Base-by-base conservation (phyloP, 1,140 invertebrate genomes). In the Temnothorax nylanderi region DNA sequence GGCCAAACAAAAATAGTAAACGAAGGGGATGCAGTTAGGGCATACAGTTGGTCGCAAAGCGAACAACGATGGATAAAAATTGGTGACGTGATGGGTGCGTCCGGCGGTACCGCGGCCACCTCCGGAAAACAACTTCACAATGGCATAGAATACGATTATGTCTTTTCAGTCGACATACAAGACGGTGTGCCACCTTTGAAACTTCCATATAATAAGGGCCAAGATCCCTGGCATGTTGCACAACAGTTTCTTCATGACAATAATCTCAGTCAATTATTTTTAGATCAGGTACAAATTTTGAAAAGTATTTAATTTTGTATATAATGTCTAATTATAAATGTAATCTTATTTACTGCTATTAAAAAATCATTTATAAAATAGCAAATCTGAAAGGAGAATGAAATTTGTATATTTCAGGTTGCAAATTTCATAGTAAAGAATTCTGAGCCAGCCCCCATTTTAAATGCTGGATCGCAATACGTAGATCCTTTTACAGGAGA, bases 371-470 rank as follows among this genome's bases (percentile, higher is more conserved):
- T 69, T 1, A 26, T 16, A 60, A 67, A 54, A 64, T 47, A 18
- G 41, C 41, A 81, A 67, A 74, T 78, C 74, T 96, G 37, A 72
- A 16, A 47, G 2, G 6, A 67, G 56, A 71, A 44, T 77, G n/a
- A 65, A 56, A 56, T 81, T 67, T 69, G 10, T 47, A 69, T 16
- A 97, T 81, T 97, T 96, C 95, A 97, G 95, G 96, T 98, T 41
- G 98, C 98, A n/a, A 98, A 99, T 95, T 99, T 99, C 94, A 99
- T 99, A 85, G 96, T 98, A 18, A 98, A 97, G 86, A 99, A 99
- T 95, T 94, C 93, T 74, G 89, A 92, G 69, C 34, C 88, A 51
- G 84, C 88, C 37, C 91, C 93, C 76, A 69, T 89, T 58, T 69
- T 93, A 16, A 93, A 93, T 54, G 92, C 94, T 8, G 95, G 92